A percentile compares a stretch with the other conserved stretches of the same genome.
Evolutionary conservation across 2,888 invertebrate species (phyloP).

Genomic region (Dioctria linearis): DNA sequence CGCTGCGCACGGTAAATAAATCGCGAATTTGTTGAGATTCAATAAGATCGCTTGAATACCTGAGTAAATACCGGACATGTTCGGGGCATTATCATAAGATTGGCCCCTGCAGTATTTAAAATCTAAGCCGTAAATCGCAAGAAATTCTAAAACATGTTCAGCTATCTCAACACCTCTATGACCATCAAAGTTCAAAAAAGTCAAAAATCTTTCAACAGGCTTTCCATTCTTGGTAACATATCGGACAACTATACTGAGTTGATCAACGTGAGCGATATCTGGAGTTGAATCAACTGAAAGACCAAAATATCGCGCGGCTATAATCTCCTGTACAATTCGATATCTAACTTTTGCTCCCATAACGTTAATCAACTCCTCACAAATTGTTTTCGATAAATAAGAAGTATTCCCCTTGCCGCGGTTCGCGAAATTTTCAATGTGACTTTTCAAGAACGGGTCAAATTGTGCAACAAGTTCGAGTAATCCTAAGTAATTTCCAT

Average conservation of each 20-base stretch:
- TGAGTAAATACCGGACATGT: conserved; percentile 63
- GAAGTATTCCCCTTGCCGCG: conserved; percentile 50
- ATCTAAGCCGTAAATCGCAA: neutral
- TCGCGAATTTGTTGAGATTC: no score
- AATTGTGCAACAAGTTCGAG: conserved; percentile 55
- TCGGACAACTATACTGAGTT: neutral
- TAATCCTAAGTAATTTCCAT: conserved; percentile 55
- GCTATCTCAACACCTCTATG: neutral
- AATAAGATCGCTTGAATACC: conserved; percentile 63
- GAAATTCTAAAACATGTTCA: neutral
- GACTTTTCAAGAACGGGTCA: conserved; percentile 44
- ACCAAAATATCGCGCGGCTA: conserved; percentile 35
- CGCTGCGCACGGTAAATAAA: no score
- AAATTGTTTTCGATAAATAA: conserved; percentile 54
- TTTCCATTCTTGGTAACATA: neutral
- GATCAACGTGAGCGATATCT: neutral
- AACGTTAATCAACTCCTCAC: conserved; percentile 50
- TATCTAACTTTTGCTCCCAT: conserved; percentile 25
- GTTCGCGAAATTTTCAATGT: conserved; percentile 39
- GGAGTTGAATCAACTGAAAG: conserved; percentile 44
- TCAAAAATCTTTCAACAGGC: conserved; percentile 46
- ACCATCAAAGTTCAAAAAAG: conserved; percentile 1
- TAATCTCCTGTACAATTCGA: neutral
- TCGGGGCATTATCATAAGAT: conserved; percentile 59
- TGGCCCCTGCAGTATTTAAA: conserved; percentile 37